Evolutionary conservation across 2,113 vertebrate species (phyloP).

Genomic region (Spilogale gracilis): DNA sequence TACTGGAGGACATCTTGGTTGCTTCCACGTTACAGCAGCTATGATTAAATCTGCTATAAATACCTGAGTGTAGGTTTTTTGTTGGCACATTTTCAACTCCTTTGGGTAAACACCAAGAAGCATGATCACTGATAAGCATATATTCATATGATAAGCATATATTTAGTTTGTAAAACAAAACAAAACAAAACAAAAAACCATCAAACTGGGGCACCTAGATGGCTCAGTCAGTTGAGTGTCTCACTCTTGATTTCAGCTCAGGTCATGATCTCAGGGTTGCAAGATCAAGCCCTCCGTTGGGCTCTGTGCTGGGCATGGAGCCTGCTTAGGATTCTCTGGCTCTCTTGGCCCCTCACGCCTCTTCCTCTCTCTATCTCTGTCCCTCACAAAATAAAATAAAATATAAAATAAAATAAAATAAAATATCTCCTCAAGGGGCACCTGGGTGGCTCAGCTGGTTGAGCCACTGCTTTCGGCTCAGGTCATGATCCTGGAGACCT

Average conservation of each 20-base stretch:
- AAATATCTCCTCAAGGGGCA: no score
- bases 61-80: neutral
- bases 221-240: neutral
- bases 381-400: no score
- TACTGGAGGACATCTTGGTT: neutral
- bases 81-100: neutral
- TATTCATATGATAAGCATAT: no score
- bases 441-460: no score
- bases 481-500: no score
- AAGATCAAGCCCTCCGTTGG: no score
- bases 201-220: neutral
- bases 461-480: no score
- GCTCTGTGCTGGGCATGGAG: no score
- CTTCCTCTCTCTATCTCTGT: neutral
- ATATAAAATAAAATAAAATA: no score
- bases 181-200: neutral
- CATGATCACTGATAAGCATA: no score
- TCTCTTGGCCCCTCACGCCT: neutral
- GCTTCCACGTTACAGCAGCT: neutral
- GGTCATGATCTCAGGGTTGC: no score
- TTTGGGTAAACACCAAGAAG: neutral
- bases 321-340: neutral
- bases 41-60: neutral
- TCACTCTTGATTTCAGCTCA: no score
- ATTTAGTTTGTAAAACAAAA: neutral